Base-by-base conservation (phyloP, 2,113 vertebrate genomes). In the Perognathus longimembris region DNA sequence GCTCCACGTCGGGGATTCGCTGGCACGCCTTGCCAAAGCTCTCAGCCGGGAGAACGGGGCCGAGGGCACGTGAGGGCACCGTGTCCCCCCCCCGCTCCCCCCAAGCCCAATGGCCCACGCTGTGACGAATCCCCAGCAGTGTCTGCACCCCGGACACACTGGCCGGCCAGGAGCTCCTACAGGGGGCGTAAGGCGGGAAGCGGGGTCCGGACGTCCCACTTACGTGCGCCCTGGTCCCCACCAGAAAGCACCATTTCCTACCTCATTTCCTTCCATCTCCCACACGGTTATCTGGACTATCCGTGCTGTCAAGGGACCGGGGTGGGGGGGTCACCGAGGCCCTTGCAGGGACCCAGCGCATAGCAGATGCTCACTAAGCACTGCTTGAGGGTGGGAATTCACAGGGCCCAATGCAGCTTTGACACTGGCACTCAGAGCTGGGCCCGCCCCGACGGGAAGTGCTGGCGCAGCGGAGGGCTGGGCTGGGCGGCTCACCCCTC, bases 401-500 rank as follows among this genome's bases (percentile, higher is more conserved):
- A 54, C n/a, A 22, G 40, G 0, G 28, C 17, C 21, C 7, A 30
- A 70, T 6, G 6, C 1, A 1, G 3, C 34, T 7, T 4, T 28
- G 26, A 76, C 42, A 30, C 28, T n/a, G 15, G 1, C 0, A 22
- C 7, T 10, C 3, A 4, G 54, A 22, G 6, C 34, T 5, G 12
- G 2, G 50, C 50, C 50, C 50, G 50, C 14, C 50, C 50, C 15
- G 14, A 54, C 17, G 50, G 50, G 50, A 12, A 54, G 45, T 45
- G 45, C 45, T 6, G 0, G 0, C 2, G 85, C 64, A 28, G 6
- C 14, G 0, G 63, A 66, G 70, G 8, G 22, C 59, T 30, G 0
- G 50, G 0, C 66, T 5, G 57, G 76, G 88, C 30, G 10, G 71
- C 18, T 42, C 70, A 9, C 0, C 45, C 45, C 45, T 6, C 11